Percentiles rank a stretch among this genome's conserved stretches.
Conservation (phyloP, 2,797 vertebrate genomes). For the Gila robusta region DNA sequence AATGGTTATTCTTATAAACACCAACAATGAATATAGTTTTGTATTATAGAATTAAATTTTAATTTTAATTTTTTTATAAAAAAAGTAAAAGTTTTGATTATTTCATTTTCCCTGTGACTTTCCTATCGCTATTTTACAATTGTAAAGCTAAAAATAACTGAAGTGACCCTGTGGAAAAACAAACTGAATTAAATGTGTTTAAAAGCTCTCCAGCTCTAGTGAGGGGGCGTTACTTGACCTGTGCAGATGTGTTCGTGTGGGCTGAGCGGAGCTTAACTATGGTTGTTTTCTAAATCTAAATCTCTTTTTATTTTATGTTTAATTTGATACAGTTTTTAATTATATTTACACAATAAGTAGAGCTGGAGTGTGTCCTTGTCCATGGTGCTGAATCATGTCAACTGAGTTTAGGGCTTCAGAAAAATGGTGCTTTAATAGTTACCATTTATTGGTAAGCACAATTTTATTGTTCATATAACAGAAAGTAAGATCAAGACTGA, state of each 20-base stretch:
- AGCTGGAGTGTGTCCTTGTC: background rate
- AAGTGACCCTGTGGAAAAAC: background rate
- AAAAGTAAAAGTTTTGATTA: background rate
- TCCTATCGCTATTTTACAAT: background rate
- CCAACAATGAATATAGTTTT: too few species aligned
- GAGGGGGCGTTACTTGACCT: conserved; percentile 12
- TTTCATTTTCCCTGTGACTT: background rate
- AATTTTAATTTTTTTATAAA: background rate
- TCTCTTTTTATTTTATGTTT: background rate
- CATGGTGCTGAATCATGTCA: conserved; percentile 24
- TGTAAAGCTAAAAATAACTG: background rate
- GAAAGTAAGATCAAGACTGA: background rate
- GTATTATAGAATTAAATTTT: too few species aligned
- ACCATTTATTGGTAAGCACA: too few species aligned
- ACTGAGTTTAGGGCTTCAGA: background rate
- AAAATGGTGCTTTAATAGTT: background rate
- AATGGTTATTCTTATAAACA: background rate
- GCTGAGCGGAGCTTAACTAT: background rate
- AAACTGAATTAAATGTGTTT: background rate
- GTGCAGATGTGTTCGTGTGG: background rate
- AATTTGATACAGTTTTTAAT: background rate
- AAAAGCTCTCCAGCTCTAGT: background rate
- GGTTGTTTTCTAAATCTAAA: background rate
- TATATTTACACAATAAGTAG: background rate
- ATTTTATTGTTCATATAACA: background rate